A percentile compares a stretch with the other conserved stretches of the same genome.
Conservation (phyloP, 2,113 vertebrate genomes). For the Chrysemys picta region DNA sequence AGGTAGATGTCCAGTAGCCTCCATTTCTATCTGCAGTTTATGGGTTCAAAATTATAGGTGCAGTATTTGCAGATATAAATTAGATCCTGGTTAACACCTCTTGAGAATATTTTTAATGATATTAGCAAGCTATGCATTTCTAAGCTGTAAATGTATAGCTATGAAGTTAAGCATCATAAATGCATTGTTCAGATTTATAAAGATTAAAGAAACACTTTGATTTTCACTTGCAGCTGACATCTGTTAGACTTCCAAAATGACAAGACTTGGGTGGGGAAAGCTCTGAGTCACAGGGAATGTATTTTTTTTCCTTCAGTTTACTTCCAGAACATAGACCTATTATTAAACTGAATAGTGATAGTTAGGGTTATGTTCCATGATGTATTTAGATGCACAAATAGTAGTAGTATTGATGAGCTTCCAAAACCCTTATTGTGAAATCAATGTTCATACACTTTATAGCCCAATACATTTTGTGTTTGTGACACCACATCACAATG, state of each 20-base stretch:
- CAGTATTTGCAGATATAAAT: not conserved
- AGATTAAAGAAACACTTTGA: not conserved
- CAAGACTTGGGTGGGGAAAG: not conserved
- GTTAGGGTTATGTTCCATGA: not conserved
- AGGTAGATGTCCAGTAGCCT: too few relatives aligned
- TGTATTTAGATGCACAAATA: not conserved
- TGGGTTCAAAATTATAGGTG: not conserved
- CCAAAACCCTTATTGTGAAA: not conserved
- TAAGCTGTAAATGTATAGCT: not conserved
- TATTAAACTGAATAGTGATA: not conserved
- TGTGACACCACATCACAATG: not conserved
- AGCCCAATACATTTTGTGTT: not conserved
- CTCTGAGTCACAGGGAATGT: fast-evolving
- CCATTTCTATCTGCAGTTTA: not conserved
- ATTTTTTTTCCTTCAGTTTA: not conserved
- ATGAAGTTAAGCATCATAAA: not conserved
- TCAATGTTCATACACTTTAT: not conserved
- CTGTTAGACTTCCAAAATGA: not conserved
- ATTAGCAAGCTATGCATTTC: not conserved
- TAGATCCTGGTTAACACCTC: not conserved
- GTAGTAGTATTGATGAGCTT: not conserved
- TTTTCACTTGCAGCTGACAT: not conserved
- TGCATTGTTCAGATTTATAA: not conserved
- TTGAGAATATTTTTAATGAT: not conserved
- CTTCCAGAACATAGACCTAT: not conserved